Evolutionary conservation across 2,888 invertebrate species (phyloP), one percentile per base, ranked within the genome.

Genomic region (Drosophila conformis): DNA sequence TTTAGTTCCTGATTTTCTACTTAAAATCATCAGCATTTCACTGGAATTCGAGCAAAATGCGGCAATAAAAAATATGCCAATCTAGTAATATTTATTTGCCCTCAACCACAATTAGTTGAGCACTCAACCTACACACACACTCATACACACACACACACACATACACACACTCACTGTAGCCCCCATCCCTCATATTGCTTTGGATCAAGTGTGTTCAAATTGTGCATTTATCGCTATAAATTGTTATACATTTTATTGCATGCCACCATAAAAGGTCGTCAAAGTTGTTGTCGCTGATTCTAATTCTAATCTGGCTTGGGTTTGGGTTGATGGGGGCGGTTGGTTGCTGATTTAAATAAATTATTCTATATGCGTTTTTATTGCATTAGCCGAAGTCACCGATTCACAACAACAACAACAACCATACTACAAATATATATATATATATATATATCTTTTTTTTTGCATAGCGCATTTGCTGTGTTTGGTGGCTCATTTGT

Each of bases 231-330:
- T 80, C 67, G 81, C 49, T 78, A 52, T 78, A 81, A 76, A 69
- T 66, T 81, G 78, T 56, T 69, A 65, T 82, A 73, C 62, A 80
- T 80, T 69, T 69, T 75, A 21, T 85, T 69, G 87, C 74, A 54
- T 71, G 69, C 31, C 68, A 58, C 90, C 90, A 86, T 86, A 90
- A 89, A 86, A 87, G 90, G 90, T 83, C 83, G 89, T 80, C 87
- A 58, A 51, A 63, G 85, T 72, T 68, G 72, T 76, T 46, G 64
- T 56, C 61, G 77, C 63, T 66, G 82, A 29, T 51, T 56, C 51
- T 58, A 52, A 31, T 58, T 46, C 57, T 1, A 4, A 29, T n/a
- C 46, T 48, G 48, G 21, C 15, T 40, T 21, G 71, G 46, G 42
- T 38, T 38, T 29, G 13, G 56, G 36, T 56, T 35, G 87, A 83